Evolutionary conservation across 2,888 invertebrate genomes (phyloP).

Genomic region (Phrixothrix hirtus): DNA sequence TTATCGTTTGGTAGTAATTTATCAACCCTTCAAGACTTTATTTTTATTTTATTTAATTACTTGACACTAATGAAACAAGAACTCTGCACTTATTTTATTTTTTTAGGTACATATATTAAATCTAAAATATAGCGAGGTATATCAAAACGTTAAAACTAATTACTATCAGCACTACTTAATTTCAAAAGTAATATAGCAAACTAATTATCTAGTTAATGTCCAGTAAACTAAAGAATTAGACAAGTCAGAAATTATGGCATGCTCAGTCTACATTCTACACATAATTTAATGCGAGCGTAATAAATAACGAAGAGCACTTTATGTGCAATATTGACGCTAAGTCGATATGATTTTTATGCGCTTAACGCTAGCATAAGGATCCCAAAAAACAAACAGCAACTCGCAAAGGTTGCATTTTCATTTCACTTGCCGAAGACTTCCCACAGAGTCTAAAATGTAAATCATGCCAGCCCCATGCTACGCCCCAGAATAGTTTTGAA

Average conservation of each 20-base stretch:
- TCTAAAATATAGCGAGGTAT: no score
- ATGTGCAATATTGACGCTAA: conserved; percentile 33
- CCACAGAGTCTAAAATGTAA: conserved; percentile 48
- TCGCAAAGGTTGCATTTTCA: conserved; percentile 46
- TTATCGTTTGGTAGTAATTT: no score
- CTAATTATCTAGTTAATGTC: conserved; percentile 23
- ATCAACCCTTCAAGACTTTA: no score
- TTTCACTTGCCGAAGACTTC: conserved; percentile 46
- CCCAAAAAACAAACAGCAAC: conserved; percentile 29
- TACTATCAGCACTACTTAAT: no score
- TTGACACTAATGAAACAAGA: no score
- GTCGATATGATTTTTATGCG: conserved; percentile 32
- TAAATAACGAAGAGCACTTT: conserved; percentile 30
- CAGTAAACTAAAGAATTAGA: conserved; percentile 22
- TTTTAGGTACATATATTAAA: no score
- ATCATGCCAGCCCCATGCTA: conserved; percentile 45
- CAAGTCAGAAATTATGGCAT: conserved; percentile 17
- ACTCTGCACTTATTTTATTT: no score
- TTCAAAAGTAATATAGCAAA: conserved; percentile 22
- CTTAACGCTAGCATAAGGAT: conserved; percentile 27
- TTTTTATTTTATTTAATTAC: no score
- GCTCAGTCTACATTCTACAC: conserved; percentile 18
- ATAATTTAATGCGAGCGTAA: conserved; percentile 24
- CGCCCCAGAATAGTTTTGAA: conserved; percentile 40
- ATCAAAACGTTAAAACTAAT: conserved; percentile 11